phyloP scores from a whole-genome alignment of 1,140 invertebrate genomes.

The Calliphora vicina region DNA sequence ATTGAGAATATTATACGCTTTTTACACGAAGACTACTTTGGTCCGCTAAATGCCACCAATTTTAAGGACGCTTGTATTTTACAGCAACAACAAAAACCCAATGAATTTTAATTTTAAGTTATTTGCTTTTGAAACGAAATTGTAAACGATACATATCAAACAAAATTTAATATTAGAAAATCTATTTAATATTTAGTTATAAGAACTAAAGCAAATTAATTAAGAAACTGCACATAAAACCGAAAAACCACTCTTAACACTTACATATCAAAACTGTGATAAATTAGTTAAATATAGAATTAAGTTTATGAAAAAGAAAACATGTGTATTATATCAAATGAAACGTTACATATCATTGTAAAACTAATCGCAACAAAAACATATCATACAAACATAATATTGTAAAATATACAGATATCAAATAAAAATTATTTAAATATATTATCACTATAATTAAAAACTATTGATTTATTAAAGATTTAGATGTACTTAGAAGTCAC shows the following conservation, averaged over 20 bases:
- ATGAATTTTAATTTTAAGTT: conserved; percentile 49
- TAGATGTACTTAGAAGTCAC: too few relatives aligned
- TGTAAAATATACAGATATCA: neutral
- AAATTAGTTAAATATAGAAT: conserved; percentile 29
- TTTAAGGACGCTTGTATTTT: conserved; percentile 80
- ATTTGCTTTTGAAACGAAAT: neutral
- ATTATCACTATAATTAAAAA: neutral
- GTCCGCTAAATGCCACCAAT: conserved; percentile 80
- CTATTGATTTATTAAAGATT: neutral
- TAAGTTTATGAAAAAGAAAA: neutral
- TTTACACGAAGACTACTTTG: conserved; percentile 85
- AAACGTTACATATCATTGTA: conserved; percentile 10
- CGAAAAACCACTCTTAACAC: neutral
- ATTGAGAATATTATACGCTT: conserved; percentile 86
- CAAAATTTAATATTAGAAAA: neutral
- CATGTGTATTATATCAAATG: neutral
- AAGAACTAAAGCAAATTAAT: neutral
- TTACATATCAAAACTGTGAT: conserved; percentile 31
- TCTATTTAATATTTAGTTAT: neutral
- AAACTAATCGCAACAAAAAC: neutral
- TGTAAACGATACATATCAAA: conserved; percentile 43
- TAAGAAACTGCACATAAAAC: neutral
- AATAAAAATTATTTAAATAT: neutral
- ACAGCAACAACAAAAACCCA: conserved; percentile 61
- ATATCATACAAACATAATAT: neutral